Conservation (phyloP, 1,140 invertebrate genomes). For the Yoshiicerus persimilis region DNA sequence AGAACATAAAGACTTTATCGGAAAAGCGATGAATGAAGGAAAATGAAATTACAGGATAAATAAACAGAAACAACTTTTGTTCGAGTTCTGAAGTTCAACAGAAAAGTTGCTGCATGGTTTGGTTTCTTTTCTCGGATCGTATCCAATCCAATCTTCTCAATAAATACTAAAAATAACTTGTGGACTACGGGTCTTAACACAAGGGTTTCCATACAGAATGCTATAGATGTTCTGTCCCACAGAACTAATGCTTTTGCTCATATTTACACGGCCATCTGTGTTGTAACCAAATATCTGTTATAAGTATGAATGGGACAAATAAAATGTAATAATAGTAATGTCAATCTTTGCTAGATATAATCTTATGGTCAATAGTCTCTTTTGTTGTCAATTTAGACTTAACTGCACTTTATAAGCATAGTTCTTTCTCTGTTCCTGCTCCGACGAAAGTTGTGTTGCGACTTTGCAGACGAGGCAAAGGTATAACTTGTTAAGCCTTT, state of each 20-base stretch:
- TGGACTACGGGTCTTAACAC: too few species aligned
- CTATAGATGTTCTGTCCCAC: too few species aligned
- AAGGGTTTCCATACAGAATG: too few species aligned
- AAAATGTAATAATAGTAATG: background rate
- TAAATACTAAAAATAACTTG: background rate
- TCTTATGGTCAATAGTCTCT: background rate
- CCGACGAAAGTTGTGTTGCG: background rate
- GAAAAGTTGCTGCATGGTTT: background rate
- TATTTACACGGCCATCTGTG: too few species aligned
- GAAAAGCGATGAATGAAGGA: background rate
- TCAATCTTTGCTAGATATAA: background rate
- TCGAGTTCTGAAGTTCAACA: background rate
- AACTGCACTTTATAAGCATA: background rate
- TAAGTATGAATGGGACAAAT: background rate
- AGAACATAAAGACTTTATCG: background rate
- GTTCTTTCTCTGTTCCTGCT: background rate
- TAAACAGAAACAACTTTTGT: background rate
- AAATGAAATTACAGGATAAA: background rate
- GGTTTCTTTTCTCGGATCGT: background rate
- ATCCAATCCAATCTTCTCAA: background rate
- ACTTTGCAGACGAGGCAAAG: background rate
- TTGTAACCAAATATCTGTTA: too few species aligned
- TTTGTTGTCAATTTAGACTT: background rate
- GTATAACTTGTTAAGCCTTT: background rate
- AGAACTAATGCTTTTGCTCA: too few species aligned